phyloP scores from a whole-genome alignment of 1,140 invertebrate species.

The Belonocnema kinseyi region DNA sequence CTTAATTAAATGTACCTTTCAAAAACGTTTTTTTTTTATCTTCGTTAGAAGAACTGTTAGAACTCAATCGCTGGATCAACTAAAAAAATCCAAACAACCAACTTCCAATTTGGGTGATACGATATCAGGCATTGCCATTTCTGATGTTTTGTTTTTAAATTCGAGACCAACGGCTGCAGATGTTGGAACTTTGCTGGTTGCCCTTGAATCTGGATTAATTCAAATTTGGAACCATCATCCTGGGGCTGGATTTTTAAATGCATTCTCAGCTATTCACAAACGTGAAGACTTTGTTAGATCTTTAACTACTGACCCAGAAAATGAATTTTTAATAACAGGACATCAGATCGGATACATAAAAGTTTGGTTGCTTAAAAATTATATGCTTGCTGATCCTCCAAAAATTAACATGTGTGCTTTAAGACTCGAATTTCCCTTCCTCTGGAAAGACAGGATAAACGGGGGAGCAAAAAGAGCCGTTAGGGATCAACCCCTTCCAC shows the following conservation, averaged over 20 bases:
- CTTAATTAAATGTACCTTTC: too few relatives aligned
- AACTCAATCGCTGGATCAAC: too few relatives aligned
- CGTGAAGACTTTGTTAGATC: conserved; percentile 80
- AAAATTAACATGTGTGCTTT: conserved; percentile 77
- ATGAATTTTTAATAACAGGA: conserved; percentile 82
- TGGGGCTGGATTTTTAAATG: conserved; percentile 79
- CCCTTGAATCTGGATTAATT: conserved; percentile 81
- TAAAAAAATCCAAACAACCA: neutral
- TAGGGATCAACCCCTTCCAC: conserved; percentile 78
- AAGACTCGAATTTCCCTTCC: conserved; percentile 82
- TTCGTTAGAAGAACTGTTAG: too few relatives aligned
- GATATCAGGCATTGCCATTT: conserved; percentile 68
- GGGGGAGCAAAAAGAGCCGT: conserved; percentile 80
- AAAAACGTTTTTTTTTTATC: too few relatives aligned
- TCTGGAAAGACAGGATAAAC: conserved; percentile 78
- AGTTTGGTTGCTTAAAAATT: conserved; percentile 83
- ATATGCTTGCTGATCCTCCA: conserved; percentile 58
- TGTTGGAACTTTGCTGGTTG: conserved; percentile 80
- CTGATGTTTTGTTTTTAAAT: conserved; percentile 77
- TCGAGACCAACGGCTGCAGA: conserved; percentile 72
- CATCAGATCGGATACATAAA: conserved; percentile 83
- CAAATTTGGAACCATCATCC: conserved; percentile 85
- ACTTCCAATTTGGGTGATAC: conserved; percentile 27
- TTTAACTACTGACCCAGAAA: conserved; percentile 79
- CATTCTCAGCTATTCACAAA: conserved; percentile 81